Evolutionary conservation across 2,113 vertebrate species (phyloP).

Genomic region (Pseudorasbora parva): DNA sequence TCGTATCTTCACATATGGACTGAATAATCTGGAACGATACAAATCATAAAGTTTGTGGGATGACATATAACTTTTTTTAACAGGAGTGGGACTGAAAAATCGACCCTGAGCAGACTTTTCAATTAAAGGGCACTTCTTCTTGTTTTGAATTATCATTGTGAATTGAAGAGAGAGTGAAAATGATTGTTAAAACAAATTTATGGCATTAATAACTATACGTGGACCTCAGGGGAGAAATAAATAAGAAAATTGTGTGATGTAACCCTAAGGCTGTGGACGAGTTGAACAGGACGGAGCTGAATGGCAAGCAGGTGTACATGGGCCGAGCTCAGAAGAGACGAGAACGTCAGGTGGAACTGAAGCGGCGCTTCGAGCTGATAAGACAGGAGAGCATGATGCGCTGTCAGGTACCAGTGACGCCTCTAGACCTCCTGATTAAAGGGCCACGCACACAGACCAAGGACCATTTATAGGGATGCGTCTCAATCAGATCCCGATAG

Average conservation of each 20-base stretch:
- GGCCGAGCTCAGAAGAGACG: constrained; percentile 97
- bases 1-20: too few relatives aligned
- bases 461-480: too few relatives aligned
- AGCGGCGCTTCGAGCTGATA: constrained; percentile 96
- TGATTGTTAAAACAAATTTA: background rate
- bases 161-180: background rate
- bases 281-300: constrained; percentile 95
- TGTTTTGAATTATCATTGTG: background rate
- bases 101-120: too few relatives aligned
- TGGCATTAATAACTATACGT: background rate
- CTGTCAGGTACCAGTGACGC: background rate
- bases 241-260: background rate
- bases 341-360: constrained; percentile 94
- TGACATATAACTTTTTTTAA: too few relatives aligned
- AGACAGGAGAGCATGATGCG: constrained; percentile 80
- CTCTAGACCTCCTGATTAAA: too few relatives aligned
- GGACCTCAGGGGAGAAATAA: too few relatives aligned
- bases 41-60: too few relatives aligned
- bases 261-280: constrained; percentile 89
- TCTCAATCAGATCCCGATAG: too few relatives aligned
- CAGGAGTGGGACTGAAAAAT: too few relatives aligned
- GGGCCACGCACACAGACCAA: background rate
- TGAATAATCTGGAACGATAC: too few relatives aligned
- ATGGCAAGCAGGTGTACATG: constrained; percentile 92
- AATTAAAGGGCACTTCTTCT: too few relatives aligned